Percentiles rank a stretch among this genome's conserved stretches.
phyloP scores from a whole-genome alignment of 1,140 invertebrate species.

The Scylla paramamosain region DNA sequence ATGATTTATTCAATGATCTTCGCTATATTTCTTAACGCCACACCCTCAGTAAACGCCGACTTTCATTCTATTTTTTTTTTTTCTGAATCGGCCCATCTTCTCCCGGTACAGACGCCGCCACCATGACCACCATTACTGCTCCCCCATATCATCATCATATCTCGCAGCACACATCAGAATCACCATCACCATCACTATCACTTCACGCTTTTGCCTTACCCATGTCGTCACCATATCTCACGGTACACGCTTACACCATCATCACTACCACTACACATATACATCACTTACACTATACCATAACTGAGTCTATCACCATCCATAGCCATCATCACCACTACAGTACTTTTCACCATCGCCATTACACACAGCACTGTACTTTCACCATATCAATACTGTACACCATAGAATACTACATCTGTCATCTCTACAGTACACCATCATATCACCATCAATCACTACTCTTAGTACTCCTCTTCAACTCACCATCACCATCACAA shows the following conservation, averaged over 20 bases:
- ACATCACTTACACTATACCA: background rate
- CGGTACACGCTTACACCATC: background rate
- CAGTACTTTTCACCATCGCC: background rate
- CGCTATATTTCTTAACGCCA: background rate
- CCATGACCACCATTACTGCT: background rate
- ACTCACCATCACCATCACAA: background rate
- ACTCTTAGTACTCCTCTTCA: background rate
- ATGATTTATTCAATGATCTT: constrained; percentile 5
- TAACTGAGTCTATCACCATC: background rate
- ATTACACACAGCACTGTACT: background rate
- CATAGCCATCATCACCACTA: background rate
- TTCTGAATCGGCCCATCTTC: background rate
- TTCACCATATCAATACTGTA: too few species aligned
- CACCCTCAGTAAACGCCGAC: background rate
- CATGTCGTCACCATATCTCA: too few species aligned
- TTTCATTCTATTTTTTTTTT: background rate
- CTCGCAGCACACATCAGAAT: too few species aligned
- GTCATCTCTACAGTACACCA: too few species aligned
- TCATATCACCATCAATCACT: background rate
- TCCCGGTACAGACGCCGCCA: background rate
- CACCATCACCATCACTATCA: too few species aligned
- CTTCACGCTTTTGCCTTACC: too few species aligned
- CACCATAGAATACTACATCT: too few species aligned
- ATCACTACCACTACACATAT: background rate
- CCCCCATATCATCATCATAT: background rate